phyloP scores from a whole-genome alignment of 2,113 vertebrate genomes.

The Girardinichthys multiradiatus region DNA sequence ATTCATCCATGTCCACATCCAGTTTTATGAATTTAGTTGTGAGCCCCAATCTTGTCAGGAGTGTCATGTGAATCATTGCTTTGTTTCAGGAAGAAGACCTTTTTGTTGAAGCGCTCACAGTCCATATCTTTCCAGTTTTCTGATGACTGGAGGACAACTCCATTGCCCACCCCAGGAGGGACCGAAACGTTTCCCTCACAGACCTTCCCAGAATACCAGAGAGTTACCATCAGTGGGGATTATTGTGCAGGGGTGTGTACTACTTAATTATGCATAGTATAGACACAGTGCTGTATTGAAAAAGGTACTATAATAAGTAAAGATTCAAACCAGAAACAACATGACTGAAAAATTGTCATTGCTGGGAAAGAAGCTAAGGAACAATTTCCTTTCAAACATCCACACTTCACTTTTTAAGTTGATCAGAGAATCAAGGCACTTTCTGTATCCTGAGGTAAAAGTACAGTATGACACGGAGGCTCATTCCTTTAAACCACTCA shows the following conservation, averaged over 20 bases:
- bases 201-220: slow-evolving; percentile 88
- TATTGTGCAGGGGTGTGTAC: slow-evolving; percentile 95
- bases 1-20: background rate
- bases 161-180: slow-evolving; percentile 67
- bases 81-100: slow-evolving; percentile 89
- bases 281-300: too few species aligned
- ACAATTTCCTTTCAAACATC: background rate
- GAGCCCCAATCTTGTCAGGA: background rate
- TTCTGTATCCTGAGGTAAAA: too few species aligned
- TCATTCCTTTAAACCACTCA: too few species aligned
- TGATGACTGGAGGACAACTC: slow-evolving; percentile 73
- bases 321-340: background rate
- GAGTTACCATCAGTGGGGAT: slow-evolving; percentile 95
- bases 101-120: slow-evolving; percentile 93
- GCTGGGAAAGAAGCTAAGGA: background rate
- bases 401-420: too few species aligned
- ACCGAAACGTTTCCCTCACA: slow-evolving; percentile 52
- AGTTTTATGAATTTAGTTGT: background rate
- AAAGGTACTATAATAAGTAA: background rate
- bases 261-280: background rate
- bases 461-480: too few species aligned
- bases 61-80: background rate
- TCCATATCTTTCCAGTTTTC: slow-evolving; percentile 89
- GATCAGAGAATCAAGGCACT: too few species aligned
- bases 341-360: background rate